These are phyloP conservation scores for Callocephalon fimbriatum DNA, from an alignment of 2,113 vertebrate genomes.

Conservation along the genomic window DNA sequence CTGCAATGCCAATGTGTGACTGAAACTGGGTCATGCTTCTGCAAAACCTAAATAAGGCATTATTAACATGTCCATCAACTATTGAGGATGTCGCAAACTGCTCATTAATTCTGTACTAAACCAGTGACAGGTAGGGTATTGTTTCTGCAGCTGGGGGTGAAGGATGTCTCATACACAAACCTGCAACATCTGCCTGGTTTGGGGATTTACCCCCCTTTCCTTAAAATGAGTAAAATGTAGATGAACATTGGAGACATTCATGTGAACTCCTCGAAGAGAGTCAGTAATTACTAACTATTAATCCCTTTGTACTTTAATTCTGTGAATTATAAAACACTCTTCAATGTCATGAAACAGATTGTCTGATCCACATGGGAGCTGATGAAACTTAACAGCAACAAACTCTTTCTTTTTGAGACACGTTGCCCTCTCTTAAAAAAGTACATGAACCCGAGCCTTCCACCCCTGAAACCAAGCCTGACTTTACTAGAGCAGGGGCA, in stretches of 20 bases:
- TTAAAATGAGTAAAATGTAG: slow-evolving; percentile 24
- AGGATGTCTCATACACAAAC: neutral
- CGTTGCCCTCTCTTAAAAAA: neutral
- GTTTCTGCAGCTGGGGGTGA: neutral
- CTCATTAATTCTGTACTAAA: slow-evolving; percentile 70
- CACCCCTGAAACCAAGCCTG: neutral
- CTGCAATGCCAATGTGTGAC: slow-evolving; percentile 20
- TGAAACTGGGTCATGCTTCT: slow-evolving; percentile 61
- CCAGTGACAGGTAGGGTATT: slow-evolving; percentile 18
- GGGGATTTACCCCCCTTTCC: slow-evolving; percentile 4
- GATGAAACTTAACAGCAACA: neutral
- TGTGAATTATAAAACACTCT: slow-evolving; percentile 31
- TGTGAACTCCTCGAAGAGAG: neutral
- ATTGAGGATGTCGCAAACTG: slow-evolving; percentile 64
- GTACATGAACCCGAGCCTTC: neutral
- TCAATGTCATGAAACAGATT: slow-evolving; percentile 6
- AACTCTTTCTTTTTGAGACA: neutral
- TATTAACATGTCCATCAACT: slow-evolving; percentile 70
- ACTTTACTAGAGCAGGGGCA: neutral
- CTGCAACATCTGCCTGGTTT: neutral
- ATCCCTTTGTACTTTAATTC: slow-evolving; percentile 25
- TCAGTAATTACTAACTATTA: slow-evolving; percentile 47
- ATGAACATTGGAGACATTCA: neutral
- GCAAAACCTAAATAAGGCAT: slow-evolving; percentile 56
- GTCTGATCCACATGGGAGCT: neutral